These are phyloP conservation scores for Heteromyza rotundicornis DNA, from an alignment of 2,888 invertebrate species.

Conservation along the genomic window DNA sequence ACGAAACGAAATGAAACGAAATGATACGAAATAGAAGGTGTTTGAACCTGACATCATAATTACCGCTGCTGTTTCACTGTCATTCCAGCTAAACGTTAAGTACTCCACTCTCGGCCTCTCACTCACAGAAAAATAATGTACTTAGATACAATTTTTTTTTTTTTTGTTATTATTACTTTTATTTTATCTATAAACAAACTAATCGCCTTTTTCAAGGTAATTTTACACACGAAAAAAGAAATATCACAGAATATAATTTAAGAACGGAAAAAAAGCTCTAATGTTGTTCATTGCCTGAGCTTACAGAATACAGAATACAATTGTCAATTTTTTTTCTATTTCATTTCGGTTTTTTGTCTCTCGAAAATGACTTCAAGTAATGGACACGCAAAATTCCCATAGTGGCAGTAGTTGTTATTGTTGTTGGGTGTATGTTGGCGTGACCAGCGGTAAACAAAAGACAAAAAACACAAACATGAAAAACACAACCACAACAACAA, in stretches of 20 bases:
- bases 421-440: neutral
- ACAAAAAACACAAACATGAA: too few relatives aligned
- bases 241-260: conserved; percentile 16
- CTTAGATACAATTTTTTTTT: too few relatives aligned
- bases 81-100: neutral
- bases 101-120: neutral
- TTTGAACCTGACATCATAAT: conserved; percentile 15
- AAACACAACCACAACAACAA: too few relatives aligned
- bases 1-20: neutral
- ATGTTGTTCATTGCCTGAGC: neutral
- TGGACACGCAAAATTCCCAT: conserved; percentile 44
- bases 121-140: too few relatives aligned
- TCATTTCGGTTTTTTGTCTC: too few relatives aligned
- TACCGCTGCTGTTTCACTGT: conserved; percentile 4
- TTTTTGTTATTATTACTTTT: too few relatives aligned
- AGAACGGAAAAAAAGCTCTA: conserved; percentile 26
- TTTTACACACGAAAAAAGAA: conserved; percentile 31
- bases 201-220: conserved; percentile 35
- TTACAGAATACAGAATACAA: neutral
- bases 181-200: conserved; percentile 6
- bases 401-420: conserved; percentile 8
- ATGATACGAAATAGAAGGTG: too few relatives aligned
- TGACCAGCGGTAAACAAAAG: conserved; percentile 24
- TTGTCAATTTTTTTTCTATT: too few relatives aligned
- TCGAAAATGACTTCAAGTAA: conserved; percentile 22